Evolutionary conservation across 2,113 vertebrate species (phyloP).

Genomic region (Corythornis vintsioides): DNA sequence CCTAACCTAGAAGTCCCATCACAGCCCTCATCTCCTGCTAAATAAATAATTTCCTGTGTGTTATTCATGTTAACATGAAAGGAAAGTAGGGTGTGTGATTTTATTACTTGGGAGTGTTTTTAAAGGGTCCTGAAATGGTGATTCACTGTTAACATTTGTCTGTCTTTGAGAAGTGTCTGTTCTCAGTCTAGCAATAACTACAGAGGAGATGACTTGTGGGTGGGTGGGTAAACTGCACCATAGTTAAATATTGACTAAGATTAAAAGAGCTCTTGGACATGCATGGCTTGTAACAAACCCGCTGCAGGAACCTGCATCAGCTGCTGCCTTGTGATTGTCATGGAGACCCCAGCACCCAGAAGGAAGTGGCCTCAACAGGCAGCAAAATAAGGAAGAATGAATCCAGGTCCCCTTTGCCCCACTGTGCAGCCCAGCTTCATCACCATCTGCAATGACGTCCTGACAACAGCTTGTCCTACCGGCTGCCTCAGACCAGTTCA

Average conservation of each 20-base stretch:
- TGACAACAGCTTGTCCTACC: background rate
- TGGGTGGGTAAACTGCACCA: background rate
- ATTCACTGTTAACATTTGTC: background rate
- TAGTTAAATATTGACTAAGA: slow-evolving; percentile 45
- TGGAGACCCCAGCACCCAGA: background rate
- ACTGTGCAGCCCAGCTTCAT: background rate
- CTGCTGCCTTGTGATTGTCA: background rate
- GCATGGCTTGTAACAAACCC: background rate
- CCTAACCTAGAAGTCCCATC: background rate
- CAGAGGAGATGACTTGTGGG: background rate
- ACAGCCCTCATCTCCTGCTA: background rate
- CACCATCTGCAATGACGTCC: background rate
- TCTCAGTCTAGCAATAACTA: background rate
- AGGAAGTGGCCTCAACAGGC: background rate
- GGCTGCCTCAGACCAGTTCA: background rate
- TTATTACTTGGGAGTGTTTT: slow-evolving; percentile 29
- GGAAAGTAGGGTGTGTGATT: slow-evolving; percentile 37
- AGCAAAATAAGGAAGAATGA: background rate
- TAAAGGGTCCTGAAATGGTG: slow-evolving; percentile 15
- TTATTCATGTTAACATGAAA: background rate
- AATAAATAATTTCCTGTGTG: background rate
- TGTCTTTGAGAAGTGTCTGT: background rate
- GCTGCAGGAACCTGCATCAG: background rate
- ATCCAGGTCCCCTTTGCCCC: background rate
- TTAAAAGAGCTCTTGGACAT: background rate